These are phyloP conservation scores for Euphysa ruthae DNA, from an alignment of 30 jellyfish, hydroid and myxozoan species.

Conservation along the genomic window DNA sequence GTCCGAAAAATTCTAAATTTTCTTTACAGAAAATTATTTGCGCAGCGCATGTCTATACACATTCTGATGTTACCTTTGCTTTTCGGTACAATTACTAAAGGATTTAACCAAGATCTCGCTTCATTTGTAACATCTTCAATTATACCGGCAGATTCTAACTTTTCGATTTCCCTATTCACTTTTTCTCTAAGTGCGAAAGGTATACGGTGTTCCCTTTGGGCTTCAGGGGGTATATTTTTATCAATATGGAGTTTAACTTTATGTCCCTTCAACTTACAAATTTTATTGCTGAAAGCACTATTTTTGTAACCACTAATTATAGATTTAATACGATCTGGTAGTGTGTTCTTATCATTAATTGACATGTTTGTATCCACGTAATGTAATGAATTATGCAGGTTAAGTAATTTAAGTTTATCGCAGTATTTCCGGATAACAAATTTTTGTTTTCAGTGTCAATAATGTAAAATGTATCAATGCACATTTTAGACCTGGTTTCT, in stretches of 20 bases:
- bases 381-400: too few species aligned
- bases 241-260: background rate
- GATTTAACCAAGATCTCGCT: constrained; percentile 16
- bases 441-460: too few species aligned
- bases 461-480: background rate
- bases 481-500: background rate
- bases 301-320: background rate
- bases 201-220: background rate
- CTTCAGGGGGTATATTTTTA: constrained; percentile 8
- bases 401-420: too few species aligned
- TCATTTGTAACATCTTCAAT: constrained; percentile 8
- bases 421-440: too few species aligned
- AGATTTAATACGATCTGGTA: background rate
- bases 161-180: background rate
- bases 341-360: too few species aligned
- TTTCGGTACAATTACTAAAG: constrained; percentile 12
- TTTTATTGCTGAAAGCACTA: background rate
- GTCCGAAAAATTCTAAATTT: too few species aligned
- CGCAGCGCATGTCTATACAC: constrained; percentile 22
- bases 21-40: too few species aligned
- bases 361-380: too few species aligned
- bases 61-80: constrained; percentile 15
- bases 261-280: background rate
- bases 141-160: constrained; percentile 4
- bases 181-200: constrained; percentile 8